Conservation (phyloP, 2,888 invertebrate genomes). For the Drosophila formosana region DNA sequence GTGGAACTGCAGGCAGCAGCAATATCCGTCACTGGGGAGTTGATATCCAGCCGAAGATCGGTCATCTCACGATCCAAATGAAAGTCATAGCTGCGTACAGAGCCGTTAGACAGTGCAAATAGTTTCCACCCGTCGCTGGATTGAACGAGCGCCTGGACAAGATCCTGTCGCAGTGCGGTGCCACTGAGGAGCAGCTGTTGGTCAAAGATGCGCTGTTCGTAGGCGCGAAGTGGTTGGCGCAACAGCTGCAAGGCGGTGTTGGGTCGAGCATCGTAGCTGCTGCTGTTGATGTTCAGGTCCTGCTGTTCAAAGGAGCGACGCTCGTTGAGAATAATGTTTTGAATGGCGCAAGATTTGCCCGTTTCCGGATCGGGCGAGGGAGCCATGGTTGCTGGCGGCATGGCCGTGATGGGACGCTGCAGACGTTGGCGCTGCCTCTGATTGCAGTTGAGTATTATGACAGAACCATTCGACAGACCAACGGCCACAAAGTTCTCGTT, state of each 20-base stretch:
- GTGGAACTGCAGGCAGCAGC: conserved; percentile 61
- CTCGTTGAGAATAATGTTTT: conserved; percentile 84
- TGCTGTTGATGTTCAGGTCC: conserved; percentile 13
- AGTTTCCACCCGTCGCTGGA: conserved; percentile 82
- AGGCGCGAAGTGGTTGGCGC: conserved; percentile 74
- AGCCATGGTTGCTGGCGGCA: conserved; percentile 21
- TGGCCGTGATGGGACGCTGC: conserved; percentile 45
- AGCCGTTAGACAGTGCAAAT: conserved; percentile 81
- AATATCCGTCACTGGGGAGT: conserved; percentile 60
- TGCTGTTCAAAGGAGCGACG: conserved; percentile 66
- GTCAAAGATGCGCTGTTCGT: conserved; percentile 80
- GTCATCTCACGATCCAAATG: conserved; percentile 74
- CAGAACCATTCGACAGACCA: conserved; percentile 84
- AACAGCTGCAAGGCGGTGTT: conserved; percentile 74
- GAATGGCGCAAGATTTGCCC: conserved; percentile 85
- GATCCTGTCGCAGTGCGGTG: conserved; percentile 78
- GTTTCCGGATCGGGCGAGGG: conserved; percentile 54
- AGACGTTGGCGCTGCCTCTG: conserved; percentile 53
- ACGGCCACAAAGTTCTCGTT: conserved; percentile 82
- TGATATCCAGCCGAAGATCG: conserved; percentile 7
- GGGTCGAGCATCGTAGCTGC: conserved; percentile 65
- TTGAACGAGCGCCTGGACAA: conserved; percentile 81
- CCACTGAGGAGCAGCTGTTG: conserved; percentile 83
- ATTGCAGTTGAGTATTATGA: conserved; percentile 83
- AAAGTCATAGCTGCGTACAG: conserved; percentile 81